Base-by-base conservation (phyloP, 2,113 vertebrate genomes). In the Zosterops japonicus region DNA sequence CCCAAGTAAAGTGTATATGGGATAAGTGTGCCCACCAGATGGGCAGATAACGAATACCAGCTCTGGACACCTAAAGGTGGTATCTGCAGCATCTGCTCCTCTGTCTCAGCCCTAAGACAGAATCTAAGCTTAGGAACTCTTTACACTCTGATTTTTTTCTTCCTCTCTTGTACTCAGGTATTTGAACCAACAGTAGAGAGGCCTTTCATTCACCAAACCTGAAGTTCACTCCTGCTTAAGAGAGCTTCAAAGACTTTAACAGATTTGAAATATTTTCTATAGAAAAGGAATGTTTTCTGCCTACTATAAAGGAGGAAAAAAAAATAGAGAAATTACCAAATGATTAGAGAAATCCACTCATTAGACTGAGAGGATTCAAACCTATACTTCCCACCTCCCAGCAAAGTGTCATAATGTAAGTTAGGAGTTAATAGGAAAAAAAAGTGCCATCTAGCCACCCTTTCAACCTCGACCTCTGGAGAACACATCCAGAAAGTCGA, bases 1-100 rank as follows among this genome's bases (percentile, higher is more conserved):
- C 39, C 19, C 1, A 0, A 47, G 28, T 12, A 27, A 85, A 70
- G 23, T 11, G 29, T 18, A 1, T 22, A 11, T 6, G 36, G 33
- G 16, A 13, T 23, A 49, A 77, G 6, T 19, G 28, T 20, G 53
- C 36, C 28, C 25, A 35, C 0, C 0, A 25, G 31, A 52, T 11
- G 20, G 49, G 27, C 29, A 72, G n/a, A 5, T 65, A 36, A 29
- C 27, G 60, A 11, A 8, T 14, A 24, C 76, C 29, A 60, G 24
- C 29, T 61, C 69, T 74, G 42, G 41, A 61, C 49, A 72, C 14
- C 33, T 41, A 42, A 5, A 20, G 5, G 15, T 29, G 53, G 4
- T 1, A 27, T 14, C 6, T 23, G 14, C 41, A 78, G 64, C 13
- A 52, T 49, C 56, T 82, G 22, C 24, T 78, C 35, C 39, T 74